Evolutionary conservation across 2,888 invertebrate genomes (phyloP), one percentile per base, ranked within the genome.

Genomic region (Ornithoptera priamus): DNA sequence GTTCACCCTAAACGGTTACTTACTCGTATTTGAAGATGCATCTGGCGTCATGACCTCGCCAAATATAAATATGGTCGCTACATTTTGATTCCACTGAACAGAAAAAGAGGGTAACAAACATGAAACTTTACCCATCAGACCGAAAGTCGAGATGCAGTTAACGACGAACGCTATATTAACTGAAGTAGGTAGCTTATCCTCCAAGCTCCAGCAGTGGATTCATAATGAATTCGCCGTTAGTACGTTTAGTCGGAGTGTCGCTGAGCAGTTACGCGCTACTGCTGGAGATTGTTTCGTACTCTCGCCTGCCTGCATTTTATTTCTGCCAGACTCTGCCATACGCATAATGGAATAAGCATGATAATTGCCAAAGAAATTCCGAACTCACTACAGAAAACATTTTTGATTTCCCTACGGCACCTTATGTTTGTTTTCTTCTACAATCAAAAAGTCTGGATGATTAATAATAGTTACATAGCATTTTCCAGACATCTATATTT

Each of bases 141-240:
- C 53, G 15, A 53, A 53, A 53, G n/a, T 53, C 7, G 18, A 58
- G 12, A 24, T 58, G 20, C 58, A 20, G 58, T 58, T 58, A 58
- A 58, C 22, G 12, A 22, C 12, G 22, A 58, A 53, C 18, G 59
- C 22, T 30, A 4, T 59, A 59, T 59, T 59, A 36, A 59, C 24
- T 30, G 18, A 30, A 59, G 59, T 22, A 22, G 15, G 59, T 30
- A 59, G 36, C 59, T 59, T 59, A 30, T 59, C 22, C 59, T 36
- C 24, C 17, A 30, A 59, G 59, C 59, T n/a, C 30, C 24, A 15
- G 24, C 59, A 30, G 18, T 24, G 30, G 63, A 68, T 36, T 65
- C 57, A 65, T 69, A 61, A 69, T 65, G 53, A 69, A 65, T 60
- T 59, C 53, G 12, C n/a, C 15, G 39, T 56, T 42, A 59, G 30